Evolutionary conservation across 2,797 vertebrate species (phyloP).

Genomic region (Falco concolor): DNA sequence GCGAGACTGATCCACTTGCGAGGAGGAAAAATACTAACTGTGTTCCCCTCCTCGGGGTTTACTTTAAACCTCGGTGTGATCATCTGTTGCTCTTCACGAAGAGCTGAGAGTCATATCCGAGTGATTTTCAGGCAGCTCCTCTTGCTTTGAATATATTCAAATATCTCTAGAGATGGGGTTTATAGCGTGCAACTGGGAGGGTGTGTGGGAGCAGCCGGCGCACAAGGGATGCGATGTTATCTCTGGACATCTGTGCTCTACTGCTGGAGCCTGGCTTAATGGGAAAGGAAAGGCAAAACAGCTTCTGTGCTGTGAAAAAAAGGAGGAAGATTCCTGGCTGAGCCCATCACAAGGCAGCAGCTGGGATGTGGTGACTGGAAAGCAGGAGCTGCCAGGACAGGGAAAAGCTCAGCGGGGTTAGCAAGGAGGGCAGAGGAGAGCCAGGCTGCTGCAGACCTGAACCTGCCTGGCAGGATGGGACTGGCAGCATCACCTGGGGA

Average conservation of each 20-base stretch:
- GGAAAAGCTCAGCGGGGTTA: neutral
- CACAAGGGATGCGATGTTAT: neutral
- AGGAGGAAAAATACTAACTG: neutral
- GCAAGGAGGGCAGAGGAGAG: neutral
- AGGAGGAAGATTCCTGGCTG: neutral
- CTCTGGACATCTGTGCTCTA: neutral
- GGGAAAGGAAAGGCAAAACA: neutral
- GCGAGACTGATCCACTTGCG: fast-evolving
- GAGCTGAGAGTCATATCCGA: neutral
- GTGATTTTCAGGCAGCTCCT: neutral
- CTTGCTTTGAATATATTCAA: neutral
- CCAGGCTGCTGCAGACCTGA: neutral
- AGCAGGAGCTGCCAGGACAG: neutral
- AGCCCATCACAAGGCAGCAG: neutral
- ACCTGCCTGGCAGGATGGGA: neutral
- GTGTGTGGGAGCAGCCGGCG: fast-evolving
- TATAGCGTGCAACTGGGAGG: neutral
- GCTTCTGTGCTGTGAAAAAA: neutral
- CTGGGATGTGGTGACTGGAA: neutral
- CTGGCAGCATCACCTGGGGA: neutral
- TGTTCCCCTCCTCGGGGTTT: neutral
- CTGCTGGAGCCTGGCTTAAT: neutral
- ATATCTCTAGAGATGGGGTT: neutral
- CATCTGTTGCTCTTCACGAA: neutral
- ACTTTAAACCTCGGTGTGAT: neutral